Percentiles rank a stretch among this genome's conserved stretches.
Conservation (phyloP, 2,113 vertebrate genomes). For the Galeopterus variegatus region DNA sequence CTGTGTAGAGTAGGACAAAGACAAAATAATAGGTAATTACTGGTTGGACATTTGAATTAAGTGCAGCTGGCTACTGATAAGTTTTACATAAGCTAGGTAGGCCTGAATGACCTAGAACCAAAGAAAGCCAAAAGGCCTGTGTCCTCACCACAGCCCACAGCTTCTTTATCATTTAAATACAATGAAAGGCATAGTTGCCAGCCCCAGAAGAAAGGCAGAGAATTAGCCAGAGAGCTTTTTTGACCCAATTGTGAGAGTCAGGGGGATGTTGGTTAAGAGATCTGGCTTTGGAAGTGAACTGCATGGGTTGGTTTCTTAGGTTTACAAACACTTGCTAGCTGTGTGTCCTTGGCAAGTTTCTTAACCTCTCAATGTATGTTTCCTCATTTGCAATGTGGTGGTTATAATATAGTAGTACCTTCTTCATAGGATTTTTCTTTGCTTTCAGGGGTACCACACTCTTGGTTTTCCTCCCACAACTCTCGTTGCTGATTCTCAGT, state of each 20-base stretch:
- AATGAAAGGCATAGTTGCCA: not conserved
- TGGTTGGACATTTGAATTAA: not conserved
- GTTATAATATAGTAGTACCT: not conserved
- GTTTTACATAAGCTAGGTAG: not conserved
- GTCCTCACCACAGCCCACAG: not conserved
- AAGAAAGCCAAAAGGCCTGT: not conserved
- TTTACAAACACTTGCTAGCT: not conserved
- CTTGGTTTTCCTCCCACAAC: not conserved
- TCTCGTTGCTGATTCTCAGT: not conserved
- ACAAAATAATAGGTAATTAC: not conserved
- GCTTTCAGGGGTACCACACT: not conserved
- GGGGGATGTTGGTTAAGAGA: not conserved
- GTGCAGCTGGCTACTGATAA: not conserved
- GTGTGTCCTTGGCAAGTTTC: not conserved
- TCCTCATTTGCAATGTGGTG: not conserved
- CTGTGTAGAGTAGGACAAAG: not conserved
- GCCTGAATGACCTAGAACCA: not conserved
- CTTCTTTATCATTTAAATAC: not conserved
- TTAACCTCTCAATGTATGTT: not conserved
- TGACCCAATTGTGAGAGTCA: not conserved
- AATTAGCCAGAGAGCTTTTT: slow-evolving; percentile 3
- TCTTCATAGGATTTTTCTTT: not conserved
- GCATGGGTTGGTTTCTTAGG: not conserved
- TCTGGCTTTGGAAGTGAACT: not conserved
- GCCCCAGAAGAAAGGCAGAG: not conserved